Evolutionary conservation across 2,888 invertebrate species (phyloP), one percentile per base, ranked within the genome.

Genomic region (Drosophila eohydei): DNA sequence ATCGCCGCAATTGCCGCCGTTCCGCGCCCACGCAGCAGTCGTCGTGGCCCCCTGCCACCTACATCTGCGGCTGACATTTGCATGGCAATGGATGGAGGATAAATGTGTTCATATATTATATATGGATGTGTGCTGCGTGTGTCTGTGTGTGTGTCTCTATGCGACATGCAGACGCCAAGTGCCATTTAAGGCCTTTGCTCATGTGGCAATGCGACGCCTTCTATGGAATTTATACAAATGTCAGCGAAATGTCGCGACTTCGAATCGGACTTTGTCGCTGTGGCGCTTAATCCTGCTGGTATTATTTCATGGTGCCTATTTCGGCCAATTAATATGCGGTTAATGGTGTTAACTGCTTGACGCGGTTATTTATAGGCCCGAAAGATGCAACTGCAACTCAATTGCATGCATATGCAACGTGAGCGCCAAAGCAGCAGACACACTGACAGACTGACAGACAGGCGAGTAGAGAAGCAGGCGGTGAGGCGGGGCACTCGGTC

Each of bases 311-410:
- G 80, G 89, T 89, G 74, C 83, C 87, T 74, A 83, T 83, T 89
- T 89, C 89, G 89, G 80, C 74, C 88, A 88, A 90, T 86, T 86
- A 88, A 90, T 90, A 86, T 86, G 90, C 86, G 86, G 81, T 78
- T 90, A 86, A 86, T 86, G 89, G 78, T 80, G 86, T 80, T 88
- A 88, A 76, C 80, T 76, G 78, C 71, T 88, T 79, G 84, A 84
- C 88, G 73, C 57, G 90, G 71, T 86, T 89, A 85, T 85, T 85
- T 85, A 85, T 85, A 69, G 88, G 54, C 83, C 40, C 78, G 1
- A 68, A 61, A 88, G 88, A 85, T 81, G 88, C 88, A 72, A 81
- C 83, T 66, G 74, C 76, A 71, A 71, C 51, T 65, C 50, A 58
- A 54, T 52, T 52, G 80, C 80, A 30, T 50, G 46, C 48, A 65